Percentiles rank a stretch among this genome's conserved stretches.
These are phyloP conservation scores for Bellardia pandia DNA, from an alignment of 2,888 invertebrate genomes.

Conservation along the genomic window DNA sequence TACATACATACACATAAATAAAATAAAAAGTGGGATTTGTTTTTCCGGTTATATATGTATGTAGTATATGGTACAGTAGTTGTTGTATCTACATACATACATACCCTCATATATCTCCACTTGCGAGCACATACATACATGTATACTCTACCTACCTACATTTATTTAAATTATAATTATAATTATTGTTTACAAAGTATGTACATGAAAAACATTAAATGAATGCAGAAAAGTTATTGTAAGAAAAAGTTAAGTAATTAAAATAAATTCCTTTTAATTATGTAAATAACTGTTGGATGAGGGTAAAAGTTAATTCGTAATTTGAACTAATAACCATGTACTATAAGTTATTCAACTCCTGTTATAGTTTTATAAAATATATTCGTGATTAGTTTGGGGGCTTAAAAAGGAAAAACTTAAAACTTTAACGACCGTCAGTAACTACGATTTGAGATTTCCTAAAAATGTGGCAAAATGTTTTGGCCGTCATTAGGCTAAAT, in stretches of 20 bases:
- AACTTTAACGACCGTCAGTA: too few species aligned
- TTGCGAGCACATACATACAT: neutral
- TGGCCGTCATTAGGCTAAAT: too few species aligned
- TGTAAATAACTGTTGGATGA: neutral
- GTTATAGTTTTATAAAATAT: too few species aligned
- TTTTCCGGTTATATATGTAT: neutral
- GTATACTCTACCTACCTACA: neutral
- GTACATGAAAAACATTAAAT: conserved; percentile 34
- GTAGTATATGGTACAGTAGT: neutral
- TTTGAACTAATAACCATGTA: too few species aligned
- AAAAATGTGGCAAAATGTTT: too few species aligned
- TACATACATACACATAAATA: neutral
- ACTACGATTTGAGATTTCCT: too few species aligned
- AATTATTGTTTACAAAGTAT: conserved; percentile 39
- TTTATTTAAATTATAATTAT: conserved; percentile 38
- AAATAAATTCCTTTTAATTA: conserved; percentile 9
- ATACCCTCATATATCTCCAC: neutral
- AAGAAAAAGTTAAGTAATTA: conserved; percentile 53
- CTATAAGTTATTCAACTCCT: too few species aligned
- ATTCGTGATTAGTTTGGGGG: too few species aligned
- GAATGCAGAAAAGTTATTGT: conserved; percentile 29
- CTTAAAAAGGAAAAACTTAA: too few species aligned
- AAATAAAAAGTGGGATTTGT: conserved; percentile 10
- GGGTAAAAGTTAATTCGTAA: neutral
- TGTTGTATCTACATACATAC: neutral